A percentile compares a stretch with the other conserved stretches of the same genome.
These are phyloP conservation scores for Sylvicola fuscatus DNA, from an alignment of 2,888 invertebrate species.

Conservation along the genomic window DNA sequence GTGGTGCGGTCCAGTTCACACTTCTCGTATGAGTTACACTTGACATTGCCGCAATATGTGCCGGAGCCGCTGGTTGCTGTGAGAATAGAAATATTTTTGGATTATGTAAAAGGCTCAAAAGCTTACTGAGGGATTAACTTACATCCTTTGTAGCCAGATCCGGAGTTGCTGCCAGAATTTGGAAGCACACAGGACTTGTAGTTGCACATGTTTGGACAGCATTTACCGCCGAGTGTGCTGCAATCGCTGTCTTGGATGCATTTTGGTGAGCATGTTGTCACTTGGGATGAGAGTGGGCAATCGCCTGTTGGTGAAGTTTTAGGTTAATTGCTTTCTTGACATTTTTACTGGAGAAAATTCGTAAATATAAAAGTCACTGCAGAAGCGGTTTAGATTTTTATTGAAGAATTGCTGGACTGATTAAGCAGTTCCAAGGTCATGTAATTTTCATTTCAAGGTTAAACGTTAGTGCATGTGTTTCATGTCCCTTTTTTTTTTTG, in stretches of 20 bases:
- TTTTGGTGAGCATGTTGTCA: slow-evolving; percentile 44
- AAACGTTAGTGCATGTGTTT: too few species aligned
- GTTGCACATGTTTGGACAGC: slow-evolving; percentile 50
- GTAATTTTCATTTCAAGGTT: too few species aligned
- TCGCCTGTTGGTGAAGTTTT: slow-evolving; percentile 15
- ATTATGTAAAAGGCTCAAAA: slow-evolving; percentile 4
- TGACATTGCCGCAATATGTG: slow-evolving; percentile 44
- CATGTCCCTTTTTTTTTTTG: too few species aligned
- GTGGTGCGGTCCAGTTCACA: slow-evolving; percentile 42
- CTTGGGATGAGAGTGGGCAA: slow-evolving; percentile 43
- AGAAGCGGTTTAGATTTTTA: too few species aligned
- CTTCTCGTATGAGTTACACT: slow-evolving; percentile 43
- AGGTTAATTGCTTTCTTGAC: neutral
- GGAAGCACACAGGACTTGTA: slow-evolving; percentile 40
- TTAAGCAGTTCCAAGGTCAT: too few species aligned
- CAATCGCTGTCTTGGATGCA: slow-evolving; percentile 47
- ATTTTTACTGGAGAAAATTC: too few species aligned
- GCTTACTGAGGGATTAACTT: slow-evolving; percentile 11
- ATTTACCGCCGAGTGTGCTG: slow-evolving; percentile 37
- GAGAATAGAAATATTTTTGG: slow-evolving; percentile 11
- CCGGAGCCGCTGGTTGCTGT: slow-evolving; percentile 27
- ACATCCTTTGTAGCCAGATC: slow-evolving; percentile 24
- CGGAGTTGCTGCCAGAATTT: slow-evolving; percentile 13
- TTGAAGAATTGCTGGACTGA: too few species aligned
- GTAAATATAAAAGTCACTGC: too few species aligned